phyloP scores from a whole-genome alignment of 2,888 invertebrate species.

The Acronicta psi region DNA sequence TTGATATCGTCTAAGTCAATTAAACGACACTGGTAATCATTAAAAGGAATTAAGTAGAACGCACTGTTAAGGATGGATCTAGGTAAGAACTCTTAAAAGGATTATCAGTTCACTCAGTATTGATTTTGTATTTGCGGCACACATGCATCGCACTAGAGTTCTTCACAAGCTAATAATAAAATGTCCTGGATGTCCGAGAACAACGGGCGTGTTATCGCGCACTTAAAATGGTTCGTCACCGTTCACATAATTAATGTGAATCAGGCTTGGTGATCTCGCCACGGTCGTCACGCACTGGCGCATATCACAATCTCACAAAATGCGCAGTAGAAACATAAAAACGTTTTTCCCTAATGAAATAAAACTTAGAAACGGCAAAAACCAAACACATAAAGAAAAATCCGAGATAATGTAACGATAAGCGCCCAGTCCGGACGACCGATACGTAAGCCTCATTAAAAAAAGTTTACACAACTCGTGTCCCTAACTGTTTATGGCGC shows the following conservation, averaged over 20 bases:
- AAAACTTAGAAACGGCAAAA: constrained; percentile 50
- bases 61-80: constrained; percentile 14
- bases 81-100: constrained; percentile 24
- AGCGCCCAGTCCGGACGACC: constrained; percentile 73
- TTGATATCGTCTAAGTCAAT: constrained; percentile 10
- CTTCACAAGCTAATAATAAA: constrained; percentile 53
- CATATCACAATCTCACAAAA: constrained; percentile 56
- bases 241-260: constrained; percentile 87
- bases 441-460: constrained; percentile 81
- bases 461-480: constrained; percentile 85
- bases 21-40: constrained; percentile 11
- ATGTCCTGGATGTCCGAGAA: constrained; percentile 59
- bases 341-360: constrained; percentile 44
- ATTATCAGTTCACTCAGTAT: constrained; percentile 65
- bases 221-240: constrained; percentile 85
- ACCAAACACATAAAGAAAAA: constrained; percentile 60
- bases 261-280: constrained; percentile 74
- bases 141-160: constrained; percentile 55
- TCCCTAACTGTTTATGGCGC: constrained; percentile 56
- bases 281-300: constrained; percentile 70
- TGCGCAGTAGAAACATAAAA: constrained; percentile 50
- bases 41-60: constrained; percentile 17
- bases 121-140: constrained; percentile 79
- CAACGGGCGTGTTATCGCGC: constrained; percentile 82
- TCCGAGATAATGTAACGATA: constrained; percentile 67